phyloP scores from a whole-genome alignment of 2,113 vertebrate species.

The Crotophaga sulcirostris region DNA sequence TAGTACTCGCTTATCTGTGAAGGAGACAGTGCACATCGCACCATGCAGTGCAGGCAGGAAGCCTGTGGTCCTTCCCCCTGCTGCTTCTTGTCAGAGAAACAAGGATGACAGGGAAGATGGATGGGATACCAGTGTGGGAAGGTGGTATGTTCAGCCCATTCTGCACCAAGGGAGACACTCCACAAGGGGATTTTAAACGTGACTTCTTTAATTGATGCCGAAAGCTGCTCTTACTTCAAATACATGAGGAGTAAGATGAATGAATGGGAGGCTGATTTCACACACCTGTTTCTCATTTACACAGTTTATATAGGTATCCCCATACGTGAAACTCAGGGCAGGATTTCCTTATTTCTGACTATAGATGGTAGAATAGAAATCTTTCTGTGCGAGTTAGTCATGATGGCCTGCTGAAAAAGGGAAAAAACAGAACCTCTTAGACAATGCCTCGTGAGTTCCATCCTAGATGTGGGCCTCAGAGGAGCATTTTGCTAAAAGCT shows the following conservation, averaged over 20 bases:
- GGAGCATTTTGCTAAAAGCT: not conserved
- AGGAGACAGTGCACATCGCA: accelerated
- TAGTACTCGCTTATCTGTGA: accelerated
- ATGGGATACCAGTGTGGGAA: not conserved
- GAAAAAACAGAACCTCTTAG: accelerated
- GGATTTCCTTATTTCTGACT: not conserved
- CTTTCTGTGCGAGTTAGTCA: not conserved
- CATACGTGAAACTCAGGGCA: not conserved
- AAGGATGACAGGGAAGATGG: not conserved
- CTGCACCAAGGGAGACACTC: accelerated
- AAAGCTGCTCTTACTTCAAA: not conserved
- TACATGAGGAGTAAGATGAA: not conserved
- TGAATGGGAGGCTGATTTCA: not conserved
- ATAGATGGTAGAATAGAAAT: not conserved
- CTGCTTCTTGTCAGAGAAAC: not conserved
- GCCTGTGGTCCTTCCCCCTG: not conserved
- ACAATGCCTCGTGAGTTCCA: not conserved
- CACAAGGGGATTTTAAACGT: not conserved
- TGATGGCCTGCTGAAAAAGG: accelerated
- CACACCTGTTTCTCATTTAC: not conserved
- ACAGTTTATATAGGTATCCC: accelerated
- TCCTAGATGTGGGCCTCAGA: not conserved
- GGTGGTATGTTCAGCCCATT: accelerated
- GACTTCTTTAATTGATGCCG: not conserved
- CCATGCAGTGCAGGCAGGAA: accelerated